A percentile compares a stretch with the other conserved stretches of the same genome.
These are phyloP conservation scores for Danaus melanippus DNA, from an alignment of 1,140 invertebrate species.

Conservation along the genomic window DNA sequence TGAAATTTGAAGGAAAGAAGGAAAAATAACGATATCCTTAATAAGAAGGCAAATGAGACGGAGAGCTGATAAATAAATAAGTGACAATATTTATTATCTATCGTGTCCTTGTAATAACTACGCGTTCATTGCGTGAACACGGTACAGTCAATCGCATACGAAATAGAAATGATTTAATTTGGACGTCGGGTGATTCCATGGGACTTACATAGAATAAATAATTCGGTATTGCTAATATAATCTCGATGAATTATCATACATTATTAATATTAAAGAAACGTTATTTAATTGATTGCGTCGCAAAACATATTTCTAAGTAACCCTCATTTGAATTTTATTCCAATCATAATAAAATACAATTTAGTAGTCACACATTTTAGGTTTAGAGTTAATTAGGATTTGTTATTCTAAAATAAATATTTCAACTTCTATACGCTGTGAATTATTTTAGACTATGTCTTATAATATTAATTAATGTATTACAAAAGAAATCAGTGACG, in stretches of 20 bases:
- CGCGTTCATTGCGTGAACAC: slow-evolving; percentile 40
- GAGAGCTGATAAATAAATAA: slow-evolving; percentile 2
- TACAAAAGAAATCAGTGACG: too few species aligned
- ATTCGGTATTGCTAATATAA: slow-evolving; percentile 6
- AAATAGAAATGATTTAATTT: slow-evolving; percentile 68
- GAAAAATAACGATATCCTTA: too few species aligned
- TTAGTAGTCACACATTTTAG: neutral
- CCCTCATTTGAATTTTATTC: neutral
- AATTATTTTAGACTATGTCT: too few species aligned
- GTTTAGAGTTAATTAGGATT: neutral
- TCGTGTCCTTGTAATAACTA: slow-evolving; percentile 39
- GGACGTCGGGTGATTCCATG: slow-evolving; percentile 36
- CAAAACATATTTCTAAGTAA: too few species aligned
- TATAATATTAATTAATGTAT: too few species aligned
- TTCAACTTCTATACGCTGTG: too few species aligned
- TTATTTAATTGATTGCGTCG: too few species aligned
- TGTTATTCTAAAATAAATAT: slow-evolving; percentile 2
- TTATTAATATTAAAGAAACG: too few species aligned
- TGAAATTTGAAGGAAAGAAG: too few species aligned
- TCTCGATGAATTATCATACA: too few species aligned
- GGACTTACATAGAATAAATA: slow-evolving; percentile 31
- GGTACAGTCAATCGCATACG: slow-evolving; percentile 38
- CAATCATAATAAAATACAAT: slow-evolving; percentile 1
- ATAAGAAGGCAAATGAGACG: too few species aligned
- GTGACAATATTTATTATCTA: slow-evolving; percentile 10